Evolutionary conservation across 2,113 vertebrate species (phyloP).

Genomic region (Piaya cayana): DNA sequence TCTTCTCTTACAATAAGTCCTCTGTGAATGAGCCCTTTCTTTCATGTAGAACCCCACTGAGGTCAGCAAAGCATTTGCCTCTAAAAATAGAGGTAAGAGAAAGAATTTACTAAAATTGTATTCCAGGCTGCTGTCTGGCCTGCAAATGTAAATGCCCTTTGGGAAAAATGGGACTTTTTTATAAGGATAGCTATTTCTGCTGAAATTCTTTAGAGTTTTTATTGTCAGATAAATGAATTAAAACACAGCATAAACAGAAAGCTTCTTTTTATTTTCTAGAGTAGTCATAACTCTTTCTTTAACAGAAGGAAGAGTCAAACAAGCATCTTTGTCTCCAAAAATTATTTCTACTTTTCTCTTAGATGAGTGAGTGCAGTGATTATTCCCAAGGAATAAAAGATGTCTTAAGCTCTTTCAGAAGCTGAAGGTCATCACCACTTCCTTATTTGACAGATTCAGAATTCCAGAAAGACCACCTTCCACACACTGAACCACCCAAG

Average conservation of each 20-base stretch:
- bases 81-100: neutral
- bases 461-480: neutral
- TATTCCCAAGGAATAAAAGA: neutral
- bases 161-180: neutral
- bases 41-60: neutral
- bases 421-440: neutral
- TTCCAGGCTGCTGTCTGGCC: neutral
- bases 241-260: neutral
- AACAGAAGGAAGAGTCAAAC: neutral
- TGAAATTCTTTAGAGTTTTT: neutral
- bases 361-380: fast-evolving
- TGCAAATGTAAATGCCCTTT: neutral
- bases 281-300: neutral
- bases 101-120: neutral
- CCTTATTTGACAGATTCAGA: neutral
- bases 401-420: neutral
- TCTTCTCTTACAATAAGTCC: neutral
- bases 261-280: neutral
- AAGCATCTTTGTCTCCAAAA: neutral
- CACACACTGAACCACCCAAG: neutral
- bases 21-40: neutral
- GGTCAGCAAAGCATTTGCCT: neutral
- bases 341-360: neutral
- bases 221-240: neutral
- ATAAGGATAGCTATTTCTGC: neutral